Evolutionary conservation across 2,888 invertebrate genomes (phyloP).

Genomic region (Lasioglossum lativentre): DNA sequence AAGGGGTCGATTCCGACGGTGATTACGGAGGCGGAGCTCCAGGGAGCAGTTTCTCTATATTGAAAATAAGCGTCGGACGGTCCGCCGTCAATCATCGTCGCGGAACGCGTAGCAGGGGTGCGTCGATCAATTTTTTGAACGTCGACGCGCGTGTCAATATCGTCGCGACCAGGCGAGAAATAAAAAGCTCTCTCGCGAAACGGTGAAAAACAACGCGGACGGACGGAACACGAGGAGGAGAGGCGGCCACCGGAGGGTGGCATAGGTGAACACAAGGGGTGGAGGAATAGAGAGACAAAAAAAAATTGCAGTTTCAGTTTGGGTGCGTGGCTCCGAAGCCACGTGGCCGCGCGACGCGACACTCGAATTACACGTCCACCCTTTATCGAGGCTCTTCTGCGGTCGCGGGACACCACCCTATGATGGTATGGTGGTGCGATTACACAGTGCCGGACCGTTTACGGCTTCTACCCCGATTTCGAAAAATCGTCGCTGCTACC

Average conservation of each 20-base stretch:
- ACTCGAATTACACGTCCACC: constrained; percentile 71
- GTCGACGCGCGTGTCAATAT: constrained; percentile 59
- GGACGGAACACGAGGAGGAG: not conserved
- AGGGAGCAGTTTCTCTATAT: not conserved
- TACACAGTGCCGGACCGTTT: constrained; percentile 64
- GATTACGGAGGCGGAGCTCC: not conserved
- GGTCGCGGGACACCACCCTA: constrained; percentile 70
- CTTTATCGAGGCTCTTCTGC: constrained; percentile 67
- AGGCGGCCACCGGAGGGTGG: not conserved
- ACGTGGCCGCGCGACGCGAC: constrained; percentile 42
- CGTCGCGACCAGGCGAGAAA: constrained; percentile 56
- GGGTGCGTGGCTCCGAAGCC: constrained; percentile 26
- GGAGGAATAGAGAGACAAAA: not conserved
- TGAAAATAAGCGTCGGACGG: not conserved
- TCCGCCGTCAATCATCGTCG: constrained; percentile 44
- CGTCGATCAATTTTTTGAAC: constrained; percentile 61
- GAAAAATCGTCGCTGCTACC: constrained; percentile 53
- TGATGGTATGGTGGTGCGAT: constrained; percentile 51
- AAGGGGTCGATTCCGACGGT: not conserved
- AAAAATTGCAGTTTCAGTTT: constrained; percentile 50
- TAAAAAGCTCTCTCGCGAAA: constrained; percentile 31
- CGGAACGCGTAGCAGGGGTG: constrained; percentile 22
- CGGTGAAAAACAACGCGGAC: constrained; percentile 2
- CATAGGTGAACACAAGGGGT: not conserved
- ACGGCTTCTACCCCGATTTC: constrained; percentile 50